Evolutionary conservation across 2,797 vertebrate genomes (phyloP), one percentile per base, ranked within the genome.

Genomic region (Hapalemur alaotrensis): DNA sequence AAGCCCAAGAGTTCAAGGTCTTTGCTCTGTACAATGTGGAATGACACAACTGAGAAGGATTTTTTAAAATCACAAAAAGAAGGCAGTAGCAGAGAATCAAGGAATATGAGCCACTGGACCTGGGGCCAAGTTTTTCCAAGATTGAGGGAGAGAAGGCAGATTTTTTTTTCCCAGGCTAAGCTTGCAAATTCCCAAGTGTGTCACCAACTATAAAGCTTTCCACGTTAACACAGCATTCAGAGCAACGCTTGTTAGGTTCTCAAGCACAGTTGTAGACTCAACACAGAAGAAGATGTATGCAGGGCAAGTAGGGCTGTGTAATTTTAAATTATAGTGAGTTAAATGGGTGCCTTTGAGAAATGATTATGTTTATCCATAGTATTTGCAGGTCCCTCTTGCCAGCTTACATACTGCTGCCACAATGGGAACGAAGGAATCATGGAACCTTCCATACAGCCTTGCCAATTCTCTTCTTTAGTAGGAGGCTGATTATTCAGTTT

Each of bases 401-500:
- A 98, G 91, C 94, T 97, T 97, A 97, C 96, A 95, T 94, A 97
- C 96, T 85, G 92, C 83, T 38, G 86, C 92, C 93, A 96, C 97
- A 95, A 96, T 97, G 94, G 92, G 96, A 93, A 83, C 7, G 91
- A 96, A 96, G 97, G 96, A 96, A 97, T 98, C 97, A 95, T 96
- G 96, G 97, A 90, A 93, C 94, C 93, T 97, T 97, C 97, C 90
- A 97, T 89, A 98, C 87, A 96, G 94, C 98, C 87, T 98, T 98
- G 97, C 97, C 97, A 98, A 97, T 95, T 97, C 96, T 94, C 91
- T 89, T 94, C 95, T 92, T 95, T 38, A 97, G 95, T 95, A 97
- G 95, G 97, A 97, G 96, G 95, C 96, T 98, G 98, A 98, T 98
- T 98, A 98, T 98, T 98, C 98, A 94, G 91, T 96, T 98, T 98